Conservation (phyloP, 2,797 vertebrate species). For the Aratinga solstitialis region DNA sequence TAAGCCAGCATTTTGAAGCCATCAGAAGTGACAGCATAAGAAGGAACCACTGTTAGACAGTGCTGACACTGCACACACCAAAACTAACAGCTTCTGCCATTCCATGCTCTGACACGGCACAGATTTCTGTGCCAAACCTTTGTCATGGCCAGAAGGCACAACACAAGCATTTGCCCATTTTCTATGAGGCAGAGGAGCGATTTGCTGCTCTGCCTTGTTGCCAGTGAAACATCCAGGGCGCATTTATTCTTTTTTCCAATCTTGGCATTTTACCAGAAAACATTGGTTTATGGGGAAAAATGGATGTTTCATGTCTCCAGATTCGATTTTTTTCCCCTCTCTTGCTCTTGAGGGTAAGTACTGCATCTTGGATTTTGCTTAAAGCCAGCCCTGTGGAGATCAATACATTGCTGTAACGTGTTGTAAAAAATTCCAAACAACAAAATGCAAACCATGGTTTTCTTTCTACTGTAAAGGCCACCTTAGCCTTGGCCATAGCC, state of each 20-base stretch:
- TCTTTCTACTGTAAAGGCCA: neutral
- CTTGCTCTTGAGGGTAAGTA: neutral
- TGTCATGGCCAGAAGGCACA: neutral
- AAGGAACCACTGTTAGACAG: neutral
- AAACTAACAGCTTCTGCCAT: neutral
- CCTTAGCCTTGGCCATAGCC: neutral
- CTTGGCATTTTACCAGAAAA: neutral
- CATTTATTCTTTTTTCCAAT: neutral
- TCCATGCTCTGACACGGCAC: fast-evolving
- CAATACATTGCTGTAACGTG: neutral
- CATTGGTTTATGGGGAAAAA: neutral
- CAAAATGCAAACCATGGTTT: neutral
- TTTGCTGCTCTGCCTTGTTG: neutral
- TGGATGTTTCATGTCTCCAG: fast-evolving
- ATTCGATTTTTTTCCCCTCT: neutral
- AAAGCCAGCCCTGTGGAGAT: neutral
- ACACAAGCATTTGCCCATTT: neutral
- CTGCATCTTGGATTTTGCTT: neutral
- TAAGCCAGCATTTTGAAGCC: neutral
- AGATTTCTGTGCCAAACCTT: neutral
- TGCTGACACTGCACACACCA: neutral
- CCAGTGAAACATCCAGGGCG: neutral
- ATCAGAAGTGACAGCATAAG: neutral
- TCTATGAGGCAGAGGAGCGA: neutral
- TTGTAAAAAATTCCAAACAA: neutral